A percentile compares a stretch with the other conserved stretches of the same genome.
Evolutionary conservation across 2,797 vertebrate species (phyloP).

Genomic region (Cetoscarus ocellatus): DNA sequence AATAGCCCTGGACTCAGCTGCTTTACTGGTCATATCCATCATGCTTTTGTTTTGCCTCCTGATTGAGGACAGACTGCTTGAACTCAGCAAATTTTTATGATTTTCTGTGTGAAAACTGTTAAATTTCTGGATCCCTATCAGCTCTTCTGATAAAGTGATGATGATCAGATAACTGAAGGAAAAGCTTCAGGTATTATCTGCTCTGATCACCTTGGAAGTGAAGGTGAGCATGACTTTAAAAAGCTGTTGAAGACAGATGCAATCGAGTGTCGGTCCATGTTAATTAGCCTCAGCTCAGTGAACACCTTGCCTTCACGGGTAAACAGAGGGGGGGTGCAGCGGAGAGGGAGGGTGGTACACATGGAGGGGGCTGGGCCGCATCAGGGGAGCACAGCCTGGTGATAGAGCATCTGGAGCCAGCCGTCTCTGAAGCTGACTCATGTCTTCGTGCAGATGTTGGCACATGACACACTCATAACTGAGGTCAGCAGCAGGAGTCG

Average conservation of each 20-base stretch:
- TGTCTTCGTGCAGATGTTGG: conserved; percentile 64
- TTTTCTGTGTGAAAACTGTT: no score
- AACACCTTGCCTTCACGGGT: conserved; percentile 45
- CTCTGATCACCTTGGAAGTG: conserved; percentile 32
- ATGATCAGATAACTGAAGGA: conserved; percentile 3
- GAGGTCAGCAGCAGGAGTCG: conserved; percentile 38
- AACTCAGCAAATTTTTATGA: no score
- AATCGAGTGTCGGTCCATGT: conserved; percentile 57
- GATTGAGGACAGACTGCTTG: no score
- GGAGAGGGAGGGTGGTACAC: neutral
- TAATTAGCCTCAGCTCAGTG: conserved; percentile 71
- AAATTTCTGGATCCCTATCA: conserved; percentile 14
- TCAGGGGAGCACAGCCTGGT: conserved; percentile 49
- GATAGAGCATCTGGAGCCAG: conserved; percentile 75
- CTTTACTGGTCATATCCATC: no score
- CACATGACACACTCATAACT: conserved; percentile 39
- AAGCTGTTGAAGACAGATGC: conserved; percentile 51
- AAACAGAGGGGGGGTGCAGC: conserved; percentile 16
- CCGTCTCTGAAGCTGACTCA: conserved; percentile 39
- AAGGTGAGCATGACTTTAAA: conserved; percentile 29
- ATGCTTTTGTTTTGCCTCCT: no score
- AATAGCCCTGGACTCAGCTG: no score
- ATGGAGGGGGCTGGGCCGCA: conserved; percentile 29
- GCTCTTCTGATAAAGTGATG: conserved; percentile 7
- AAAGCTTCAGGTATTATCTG: conserved; percentile 31